These are phyloP conservation scores for Phyllotreta cruciferae DNA, from an alignment of 2,888 invertebrate genomes.

Conservation along the genomic window DNA sequence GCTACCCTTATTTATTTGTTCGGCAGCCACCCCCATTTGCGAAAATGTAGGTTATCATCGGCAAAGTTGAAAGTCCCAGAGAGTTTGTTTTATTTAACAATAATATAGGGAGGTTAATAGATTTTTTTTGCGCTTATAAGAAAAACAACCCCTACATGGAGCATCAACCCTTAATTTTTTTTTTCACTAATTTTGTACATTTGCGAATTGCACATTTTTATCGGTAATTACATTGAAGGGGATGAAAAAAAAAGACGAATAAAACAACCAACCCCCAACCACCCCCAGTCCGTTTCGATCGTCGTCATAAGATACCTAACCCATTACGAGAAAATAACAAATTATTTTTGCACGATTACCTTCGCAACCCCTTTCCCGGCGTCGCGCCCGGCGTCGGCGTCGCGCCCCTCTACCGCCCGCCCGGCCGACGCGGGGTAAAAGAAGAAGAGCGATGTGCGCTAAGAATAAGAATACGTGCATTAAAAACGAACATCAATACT, in stretches of 20 bases:
- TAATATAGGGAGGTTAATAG: no score
- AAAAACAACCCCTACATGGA: no score
- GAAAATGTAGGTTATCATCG: no score
- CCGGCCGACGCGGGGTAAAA: slow-evolving; percentile 27
- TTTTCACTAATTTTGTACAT: no score
- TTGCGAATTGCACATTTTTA: no score
- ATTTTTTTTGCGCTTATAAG: no score
- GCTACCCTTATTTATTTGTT: no score
- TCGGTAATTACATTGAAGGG: background rate
- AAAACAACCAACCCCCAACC: background rate
- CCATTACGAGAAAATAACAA: slow-evolving; percentile 26
- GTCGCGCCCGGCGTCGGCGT: slow-evolving; percentile 27
- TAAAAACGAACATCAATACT: slow-evolving; percentile 62
- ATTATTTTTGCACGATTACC: slow-evolving; percentile 30
- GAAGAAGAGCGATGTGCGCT: slow-evolving; percentile 53
- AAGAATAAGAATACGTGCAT: slow-evolving; percentile 60
- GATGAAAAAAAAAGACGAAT: background rate
- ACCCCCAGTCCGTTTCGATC: background rate
- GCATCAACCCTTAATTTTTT: no score
- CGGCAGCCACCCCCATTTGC: no score
- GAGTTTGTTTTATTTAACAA: no score
- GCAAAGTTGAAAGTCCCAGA: no score
- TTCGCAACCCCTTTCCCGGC: slow-evolving; percentile 29
- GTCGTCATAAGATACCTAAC: slow-evolving; percentile 14
- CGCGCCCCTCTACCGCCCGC: slow-evolving; percentile 25